Evolutionary conservation across 2,888 invertebrate species (phyloP), one percentile per base, ranked within the genome.

Genomic region (Abrostola tripartita): DNA sequence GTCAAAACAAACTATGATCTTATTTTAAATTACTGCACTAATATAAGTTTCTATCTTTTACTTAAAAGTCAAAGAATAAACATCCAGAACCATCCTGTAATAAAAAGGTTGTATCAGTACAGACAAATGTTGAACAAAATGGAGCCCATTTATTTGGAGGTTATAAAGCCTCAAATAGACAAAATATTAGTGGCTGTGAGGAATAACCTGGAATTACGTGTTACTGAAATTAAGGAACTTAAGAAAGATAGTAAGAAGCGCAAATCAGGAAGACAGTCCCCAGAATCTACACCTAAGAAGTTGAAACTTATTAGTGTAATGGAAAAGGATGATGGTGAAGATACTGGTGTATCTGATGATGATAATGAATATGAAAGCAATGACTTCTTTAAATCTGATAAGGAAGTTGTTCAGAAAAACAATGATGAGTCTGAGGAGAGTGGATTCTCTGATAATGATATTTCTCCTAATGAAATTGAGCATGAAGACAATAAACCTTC

Each of bases 21-120:
- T 41, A 95, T 96, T 76, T 95, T 95, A 85, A 98, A 98, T 86
- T 99, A 99, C 86, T 97, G 97, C 79, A 96, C 96, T 35, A 98
- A 99, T 87, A 96, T 99, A 44, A 95, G 96, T 54, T 98, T 98
- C 91, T 99, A 98, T 89, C 89, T 99, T 76, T 95, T 98, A 78
- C 90, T 99, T 12, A 98, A 98, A 94, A 96, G 97, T 60, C 96
- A 97, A 83, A 96, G 96, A 80, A 91, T 95, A 35, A 95, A 96
- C 60, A 95, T 98, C 35, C 96, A 96, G 81, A 96, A 97, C 78
- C 99, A 99, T 95, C 99, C 99, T n/a, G 96, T 99, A 11, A 96
- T 98, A 50, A 97, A 98, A 86, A 95, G 98, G 70, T 93, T 99
- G 57, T 96, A 97, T 65, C 97, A 98, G 85, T 97, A 97, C 82